A percentile compares a stretch with the other conserved stretches of the same genome.
Conservation (phyloP, 1,140 invertebrate genomes). For the Potamilus streckersoni region DNA sequence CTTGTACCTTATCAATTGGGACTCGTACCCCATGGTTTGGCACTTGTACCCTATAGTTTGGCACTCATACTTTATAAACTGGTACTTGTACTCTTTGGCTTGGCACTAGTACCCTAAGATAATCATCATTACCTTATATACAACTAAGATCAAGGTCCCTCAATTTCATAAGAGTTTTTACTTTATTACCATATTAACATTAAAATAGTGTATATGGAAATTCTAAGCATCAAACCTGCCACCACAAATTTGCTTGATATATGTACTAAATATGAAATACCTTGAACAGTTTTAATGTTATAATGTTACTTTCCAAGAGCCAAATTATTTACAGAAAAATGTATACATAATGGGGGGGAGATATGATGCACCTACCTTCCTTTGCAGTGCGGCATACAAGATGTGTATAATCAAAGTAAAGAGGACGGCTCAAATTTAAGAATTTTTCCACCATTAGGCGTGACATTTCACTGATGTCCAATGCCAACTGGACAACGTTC, state of each 20-base stretch:
- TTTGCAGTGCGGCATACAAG: slow-evolving; percentile 75
- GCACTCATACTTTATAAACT: too few relatives aligned
- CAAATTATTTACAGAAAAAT: background rate
- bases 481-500: slow-evolving; percentile 68
- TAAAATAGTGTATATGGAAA: too few relatives aligned
- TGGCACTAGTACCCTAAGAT: too few relatives aligned
- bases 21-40: too few relatives aligned
- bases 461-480: slow-evolving; percentile 71
- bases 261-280: too few relatives aligned
- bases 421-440: slow-evolving; percentile 70
- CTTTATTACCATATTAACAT: background rate
- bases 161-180: background rate
- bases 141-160: too few relatives aligned
- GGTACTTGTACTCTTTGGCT: too few relatives aligned
- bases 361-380: slow-evolving; percentile 42
- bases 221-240: background rate
- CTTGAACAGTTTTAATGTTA: too few relatives aligned
- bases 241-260: background rate
- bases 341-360: too few relatives aligned
- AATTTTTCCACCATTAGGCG: slow-evolving; percentile 70
- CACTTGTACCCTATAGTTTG: too few relatives aligned
- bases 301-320: background rate
- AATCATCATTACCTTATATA: too few relatives aligned
- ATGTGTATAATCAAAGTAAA: slow-evolving; percentile 77
- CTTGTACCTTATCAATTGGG: too few relatives aligned